These are phyloP conservation scores for Dromiciops gliroides DNA, from an alignment of 2,113 vertebrate species.

Conservation along the genomic window DNA sequence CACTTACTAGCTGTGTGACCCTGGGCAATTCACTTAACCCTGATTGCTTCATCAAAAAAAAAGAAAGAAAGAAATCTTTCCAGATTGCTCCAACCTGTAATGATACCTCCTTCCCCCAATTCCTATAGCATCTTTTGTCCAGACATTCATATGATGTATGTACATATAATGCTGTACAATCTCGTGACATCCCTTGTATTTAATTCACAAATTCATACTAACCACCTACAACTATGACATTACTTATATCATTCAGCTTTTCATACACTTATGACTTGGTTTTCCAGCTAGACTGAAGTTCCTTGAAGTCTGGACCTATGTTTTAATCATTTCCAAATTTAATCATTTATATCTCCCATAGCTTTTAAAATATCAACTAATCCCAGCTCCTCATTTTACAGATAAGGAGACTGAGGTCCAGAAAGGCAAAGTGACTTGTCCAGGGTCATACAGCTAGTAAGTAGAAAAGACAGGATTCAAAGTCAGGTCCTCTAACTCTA, in stretches of 20 bases:
- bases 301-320: background rate
- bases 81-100: background rate
- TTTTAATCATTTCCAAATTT: too few species aligned
- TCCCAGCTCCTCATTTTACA: background rate
- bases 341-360: background rate
- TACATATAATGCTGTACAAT: background rate
- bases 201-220: background rate
- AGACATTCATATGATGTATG: background rate
- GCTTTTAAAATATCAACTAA: background rate
- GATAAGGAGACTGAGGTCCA: background rate
- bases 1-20: too few species aligned
- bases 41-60: too few species aligned
- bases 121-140: background rate
- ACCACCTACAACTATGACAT: background rate
- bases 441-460: background rate
- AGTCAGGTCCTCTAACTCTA: background rate
- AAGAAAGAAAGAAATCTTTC: background rate
- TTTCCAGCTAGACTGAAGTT: background rate
- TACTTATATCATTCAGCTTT: background rate
- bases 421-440: background rate
- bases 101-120: background rate
- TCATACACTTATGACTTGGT: background rate
- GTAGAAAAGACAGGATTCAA: background rate
- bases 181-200: background rate
- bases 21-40: too few species aligned